phyloP scores from a whole-genome alignment of 2,113 vertebrate genomes.

The Pluvialis apricaria region DNA sequence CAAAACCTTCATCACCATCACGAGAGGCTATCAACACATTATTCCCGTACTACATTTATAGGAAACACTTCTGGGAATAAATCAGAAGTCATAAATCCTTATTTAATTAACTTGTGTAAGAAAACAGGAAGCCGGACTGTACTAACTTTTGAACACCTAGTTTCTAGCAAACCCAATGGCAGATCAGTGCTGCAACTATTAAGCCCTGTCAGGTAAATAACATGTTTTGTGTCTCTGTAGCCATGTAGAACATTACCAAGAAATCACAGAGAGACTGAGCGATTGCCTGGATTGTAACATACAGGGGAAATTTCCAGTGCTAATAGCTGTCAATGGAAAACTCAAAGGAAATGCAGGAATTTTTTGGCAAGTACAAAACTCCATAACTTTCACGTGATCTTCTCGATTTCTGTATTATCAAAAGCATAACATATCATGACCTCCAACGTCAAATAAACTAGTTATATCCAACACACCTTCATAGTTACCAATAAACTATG shows the following conservation, averaged over 20 bases:
- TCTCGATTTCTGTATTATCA: not conserved
- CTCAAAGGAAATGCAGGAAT: not conserved
- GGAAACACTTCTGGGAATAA: not conserved
- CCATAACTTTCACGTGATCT: not conserved
- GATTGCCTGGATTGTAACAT: not conserved
- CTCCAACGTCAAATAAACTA: not conserved
- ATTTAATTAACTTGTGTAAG: not conserved
- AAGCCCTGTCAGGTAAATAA: not conserved
- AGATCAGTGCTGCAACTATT: not conserved
- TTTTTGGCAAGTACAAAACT: not conserved
- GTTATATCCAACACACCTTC: not conserved
- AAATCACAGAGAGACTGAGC: not conserved
- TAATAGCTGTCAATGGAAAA: not conserved
- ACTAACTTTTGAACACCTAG: not conserved
- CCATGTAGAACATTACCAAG: not conserved
- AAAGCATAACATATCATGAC: not conserved
- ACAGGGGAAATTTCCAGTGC: not conserved
- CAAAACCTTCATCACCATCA: slow-evolving; percentile 23
- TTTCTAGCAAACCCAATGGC: not conserved
- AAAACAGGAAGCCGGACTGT: not conserved
- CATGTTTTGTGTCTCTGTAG: not conserved
- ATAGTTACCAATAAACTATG: not conserved
- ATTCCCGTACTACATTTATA: not conserved
- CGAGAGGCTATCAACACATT: not conserved
- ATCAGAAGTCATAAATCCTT: not conserved